Evolutionary conservation across 2,113 vertebrate species (phyloP).

Genomic region (Camelus bactrianus): DNA sequence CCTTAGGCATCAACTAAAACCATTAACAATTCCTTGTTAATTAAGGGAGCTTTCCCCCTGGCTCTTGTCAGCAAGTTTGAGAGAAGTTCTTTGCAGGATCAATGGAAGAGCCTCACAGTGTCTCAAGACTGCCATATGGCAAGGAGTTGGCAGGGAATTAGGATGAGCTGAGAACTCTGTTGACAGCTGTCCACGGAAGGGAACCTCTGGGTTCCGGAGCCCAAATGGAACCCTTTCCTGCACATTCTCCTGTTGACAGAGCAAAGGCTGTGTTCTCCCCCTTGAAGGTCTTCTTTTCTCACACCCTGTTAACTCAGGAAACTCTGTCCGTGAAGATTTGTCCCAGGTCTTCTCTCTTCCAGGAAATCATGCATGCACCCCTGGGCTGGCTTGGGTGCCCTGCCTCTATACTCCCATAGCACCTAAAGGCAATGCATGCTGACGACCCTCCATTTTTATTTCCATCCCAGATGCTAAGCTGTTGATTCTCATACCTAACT

Average conservation of each 20-base stretch:
- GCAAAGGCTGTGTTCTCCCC: background rate
- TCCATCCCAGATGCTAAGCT: background rate
- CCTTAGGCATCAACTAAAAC: background rate
- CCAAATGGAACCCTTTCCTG: background rate
- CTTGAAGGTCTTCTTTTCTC: background rate
- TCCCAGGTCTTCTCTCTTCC: background rate
- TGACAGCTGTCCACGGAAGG: background rate
- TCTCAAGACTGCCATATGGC: background rate
- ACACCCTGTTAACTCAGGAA: background rate
- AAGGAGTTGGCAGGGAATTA: background rate
- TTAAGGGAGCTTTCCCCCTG: background rate
- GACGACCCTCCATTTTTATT: background rate
- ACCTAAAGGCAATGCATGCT: background rate
- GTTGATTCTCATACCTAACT: background rate
- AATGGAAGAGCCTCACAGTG: background rate
- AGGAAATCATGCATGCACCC: background rate
- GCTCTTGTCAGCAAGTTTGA: background rate
- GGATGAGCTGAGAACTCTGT: background rate
- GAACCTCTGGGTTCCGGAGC: background rate
- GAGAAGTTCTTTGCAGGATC: background rate
- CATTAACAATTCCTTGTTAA: background rate
- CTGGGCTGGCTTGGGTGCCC: background rate
- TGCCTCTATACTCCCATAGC: background rate
- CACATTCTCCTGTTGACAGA: too few species aligned
- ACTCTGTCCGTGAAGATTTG: background rate